Evolutionary conservation across 2,888 invertebrate species (phyloP).

Genomic region (Eristalis tenax): DNA sequence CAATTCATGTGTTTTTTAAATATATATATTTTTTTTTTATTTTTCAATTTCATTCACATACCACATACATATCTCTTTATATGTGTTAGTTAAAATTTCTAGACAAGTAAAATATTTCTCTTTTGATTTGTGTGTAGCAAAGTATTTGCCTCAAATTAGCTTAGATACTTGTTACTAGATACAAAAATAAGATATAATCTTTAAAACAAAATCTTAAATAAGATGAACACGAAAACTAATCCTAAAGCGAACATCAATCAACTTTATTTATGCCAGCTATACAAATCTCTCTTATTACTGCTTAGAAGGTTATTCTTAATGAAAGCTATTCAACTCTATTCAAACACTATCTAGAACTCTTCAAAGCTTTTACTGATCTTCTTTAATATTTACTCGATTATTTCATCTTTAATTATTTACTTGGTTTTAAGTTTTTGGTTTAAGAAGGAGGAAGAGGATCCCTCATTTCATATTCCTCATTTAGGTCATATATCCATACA

Average conservation of each 20-base stretch:
- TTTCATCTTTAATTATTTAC: constrained; percentile 30
- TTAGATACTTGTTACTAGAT: constrained; percentile 64
- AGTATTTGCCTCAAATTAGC: constrained; percentile 46
- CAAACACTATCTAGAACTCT: constrained; percentile 27
- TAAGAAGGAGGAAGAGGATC: neutral
- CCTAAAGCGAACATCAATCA: constrained; percentile 3
- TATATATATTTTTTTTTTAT: neutral
- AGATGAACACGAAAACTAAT: constrained; percentile 26
- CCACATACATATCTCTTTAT: constrained; percentile 48
- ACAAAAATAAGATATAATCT: constrained; percentile 31
- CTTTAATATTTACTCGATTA: constrained; percentile 24
- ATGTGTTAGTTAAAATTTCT: constrained; percentile 57
- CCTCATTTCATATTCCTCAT: neutral
- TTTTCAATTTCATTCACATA: constrained; percentile 49
- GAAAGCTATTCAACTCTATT: constrained; percentile 28
- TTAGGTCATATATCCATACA: no score
- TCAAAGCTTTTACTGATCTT: constrained; percentile 33
- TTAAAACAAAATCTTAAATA: constrained; percentile 43
- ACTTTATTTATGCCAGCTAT: constrained; percentile 32
- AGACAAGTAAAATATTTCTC: constrained; percentile 32
- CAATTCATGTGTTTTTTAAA: neutral
- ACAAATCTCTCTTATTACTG: constrained; percentile 16
- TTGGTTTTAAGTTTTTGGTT: constrained; percentile 30
- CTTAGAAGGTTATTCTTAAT: constrained; percentile 33
- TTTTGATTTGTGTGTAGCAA: constrained; percentile 63